Evolutionary conservation across 2,888 invertebrate species (phyloP).

Genomic region (Melikaiella ostensackeni): DNA sequence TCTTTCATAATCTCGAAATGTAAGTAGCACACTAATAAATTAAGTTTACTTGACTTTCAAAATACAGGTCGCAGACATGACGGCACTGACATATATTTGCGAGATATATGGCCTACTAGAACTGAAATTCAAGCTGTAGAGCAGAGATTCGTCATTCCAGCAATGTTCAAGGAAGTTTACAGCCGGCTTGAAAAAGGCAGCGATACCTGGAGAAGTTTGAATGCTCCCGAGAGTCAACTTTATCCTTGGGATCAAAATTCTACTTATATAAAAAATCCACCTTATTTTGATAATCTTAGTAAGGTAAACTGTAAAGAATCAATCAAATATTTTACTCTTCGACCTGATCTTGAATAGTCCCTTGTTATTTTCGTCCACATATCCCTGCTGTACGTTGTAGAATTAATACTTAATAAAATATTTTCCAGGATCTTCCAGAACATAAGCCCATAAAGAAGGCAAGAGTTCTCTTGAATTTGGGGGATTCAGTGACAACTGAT

Average conservation of each 20-base stretch:
- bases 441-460: slow-evolving; percentile 84
- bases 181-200: slow-evolving; percentile 91
- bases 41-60: background rate
- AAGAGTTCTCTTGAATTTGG: slow-evolving; percentile 90
- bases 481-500: slow-evolving; percentile 99
- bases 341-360: background rate
- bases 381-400: background rate
- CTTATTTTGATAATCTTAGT: slow-evolving; percentile 94
- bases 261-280: slow-evolving; percentile 97
- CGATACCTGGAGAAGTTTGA: slow-evolving; percentile 88
- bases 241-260: slow-evolving; percentile 95
- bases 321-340: background rate
- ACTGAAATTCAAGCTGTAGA: slow-evolving; percentile 94
- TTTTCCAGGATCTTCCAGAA: slow-evolving; percentile 81
- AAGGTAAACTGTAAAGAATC: slow-evolving; percentile 65
- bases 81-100: slow-evolving; percentile 88
- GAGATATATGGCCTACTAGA: slow-evolving; percentile 97
- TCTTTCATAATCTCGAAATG: slow-evolving; percentile 36
- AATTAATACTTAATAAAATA: slow-evolving; percentile 27
- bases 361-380: background rate
- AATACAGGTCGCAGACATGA: slow-evolving; percentile 76
- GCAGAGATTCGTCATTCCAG: slow-evolving; percentile 92
- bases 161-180: slow-evolving; percentile 97
- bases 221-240: slow-evolving; percentile 88
- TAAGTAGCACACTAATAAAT: background rate